Conservation (phyloP, 2,113 vertebrate species). For the Actenoides lindsayi region DNA sequence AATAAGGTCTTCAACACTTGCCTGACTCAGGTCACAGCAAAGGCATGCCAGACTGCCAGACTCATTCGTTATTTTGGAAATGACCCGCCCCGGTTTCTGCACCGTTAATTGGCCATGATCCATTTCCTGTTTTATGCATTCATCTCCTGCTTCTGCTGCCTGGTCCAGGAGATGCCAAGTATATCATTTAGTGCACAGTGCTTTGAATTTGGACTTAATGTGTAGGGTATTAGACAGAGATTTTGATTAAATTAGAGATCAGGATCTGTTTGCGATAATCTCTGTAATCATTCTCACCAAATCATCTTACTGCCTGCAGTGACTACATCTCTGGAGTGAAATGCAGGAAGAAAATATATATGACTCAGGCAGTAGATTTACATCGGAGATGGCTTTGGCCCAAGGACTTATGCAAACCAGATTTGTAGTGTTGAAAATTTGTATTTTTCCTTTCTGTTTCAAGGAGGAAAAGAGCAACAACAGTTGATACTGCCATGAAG, state of each 20-base stretch:
- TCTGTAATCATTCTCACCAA: constrained; percentile 26
- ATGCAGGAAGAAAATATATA: background rate
- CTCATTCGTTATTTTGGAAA: constrained; percentile 63
- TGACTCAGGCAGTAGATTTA: background rate
- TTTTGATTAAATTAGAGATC: constrained; percentile 34
- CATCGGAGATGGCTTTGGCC: constrained; percentile 5
- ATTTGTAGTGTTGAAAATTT: constrained; percentile 3
- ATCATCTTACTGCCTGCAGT: background rate
- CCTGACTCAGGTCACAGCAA: constrained; percentile 53
- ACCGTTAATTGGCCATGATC: constrained; percentile 49
- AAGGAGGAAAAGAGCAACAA: background rate
- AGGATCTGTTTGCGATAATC: constrained; percentile 21
- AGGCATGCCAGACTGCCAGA: constrained; percentile 29
- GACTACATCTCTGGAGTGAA: background rate
- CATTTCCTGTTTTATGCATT: constrained; percentile 35
- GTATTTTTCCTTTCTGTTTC: constrained; percentile 32
- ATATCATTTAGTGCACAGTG: background rate
- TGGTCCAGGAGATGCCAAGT: background rate
- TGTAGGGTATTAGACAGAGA: background rate
- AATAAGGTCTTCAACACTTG: background rate
- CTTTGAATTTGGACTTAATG: background rate
- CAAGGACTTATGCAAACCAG: constrained; percentile 47
- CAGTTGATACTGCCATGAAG: background rate
- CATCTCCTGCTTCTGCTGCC: constrained; percentile 38
- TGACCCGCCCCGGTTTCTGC: constrained; percentile 33